Conservation (phyloP, 2,113 vertebrate species). For the Synodontis membranacea region DNA sequence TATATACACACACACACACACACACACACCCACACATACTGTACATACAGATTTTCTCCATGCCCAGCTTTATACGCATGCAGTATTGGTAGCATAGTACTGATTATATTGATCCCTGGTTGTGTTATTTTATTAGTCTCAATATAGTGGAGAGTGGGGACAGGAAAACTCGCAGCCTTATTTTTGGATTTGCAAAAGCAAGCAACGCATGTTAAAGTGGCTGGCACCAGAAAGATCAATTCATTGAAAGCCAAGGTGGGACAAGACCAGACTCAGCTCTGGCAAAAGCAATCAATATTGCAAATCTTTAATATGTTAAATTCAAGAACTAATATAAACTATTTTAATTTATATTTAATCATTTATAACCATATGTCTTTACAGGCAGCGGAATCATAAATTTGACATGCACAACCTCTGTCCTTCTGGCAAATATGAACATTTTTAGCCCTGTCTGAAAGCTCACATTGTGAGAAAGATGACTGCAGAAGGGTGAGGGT, state of each 20-base stretch:
- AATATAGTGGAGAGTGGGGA: not conserved
- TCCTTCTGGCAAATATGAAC: not conserved
- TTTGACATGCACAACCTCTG: not conserved
- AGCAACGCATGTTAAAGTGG: not conserved
- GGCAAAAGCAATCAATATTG: not conserved
- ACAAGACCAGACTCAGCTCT: not conserved
- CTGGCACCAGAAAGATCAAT: not conserved
- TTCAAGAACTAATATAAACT: not conserved
- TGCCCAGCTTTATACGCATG: not conserved
- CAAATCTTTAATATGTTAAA: not conserved
- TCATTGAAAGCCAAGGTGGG: not conserved
- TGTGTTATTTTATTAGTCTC: not conserved
- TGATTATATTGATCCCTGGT: not conserved
- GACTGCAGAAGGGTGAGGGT: not conserved
- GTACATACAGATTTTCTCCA: constrained; percentile 4
- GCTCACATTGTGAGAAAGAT: constrained; percentile 11
- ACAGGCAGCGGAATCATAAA: not conserved
- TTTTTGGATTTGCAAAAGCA: not conserved
- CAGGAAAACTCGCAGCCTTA: not conserved
- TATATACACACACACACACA: too few species aligned
- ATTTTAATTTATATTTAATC: not conserved
- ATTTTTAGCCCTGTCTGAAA: constrained; percentile 11
- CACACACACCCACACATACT: too few species aligned
- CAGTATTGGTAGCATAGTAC: not conserved
- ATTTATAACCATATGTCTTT: not conserved